Evolutionary conservation across 2,888 invertebrate genomes (phyloP).

Genomic region (Phytoseiulus persimilis): DNA sequence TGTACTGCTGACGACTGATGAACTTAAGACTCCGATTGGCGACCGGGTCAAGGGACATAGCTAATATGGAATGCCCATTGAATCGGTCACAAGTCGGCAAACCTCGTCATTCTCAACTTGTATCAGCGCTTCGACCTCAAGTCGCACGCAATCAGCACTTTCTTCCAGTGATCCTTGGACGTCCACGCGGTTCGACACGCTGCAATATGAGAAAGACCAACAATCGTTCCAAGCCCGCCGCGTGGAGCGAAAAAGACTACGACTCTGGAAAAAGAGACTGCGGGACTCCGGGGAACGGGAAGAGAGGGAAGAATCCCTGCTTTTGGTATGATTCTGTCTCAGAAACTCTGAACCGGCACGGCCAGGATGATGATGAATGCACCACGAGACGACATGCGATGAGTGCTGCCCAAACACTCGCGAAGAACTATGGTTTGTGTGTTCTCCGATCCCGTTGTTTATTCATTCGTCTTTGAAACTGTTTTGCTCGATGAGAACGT

Average conservation of each 20-base stretch:
- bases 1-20: neutral
- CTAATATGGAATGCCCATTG: constrained; percentile 32
- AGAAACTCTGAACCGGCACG: too few species aligned
- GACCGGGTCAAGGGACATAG: neutral
- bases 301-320: too few species aligned
- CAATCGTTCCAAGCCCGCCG: neutral
- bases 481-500: too few species aligned
- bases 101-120: neutral
- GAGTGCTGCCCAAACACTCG: too few species aligned
- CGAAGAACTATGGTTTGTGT: too few species aligned
- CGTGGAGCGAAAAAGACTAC: neutral
- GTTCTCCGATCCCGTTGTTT: too few species aligned
- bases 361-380: too few species aligned
- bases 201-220: neutral
- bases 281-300: too few species aligned
- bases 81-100: constrained; percentile 38
- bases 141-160: neutral
- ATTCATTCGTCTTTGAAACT: too few species aligned
- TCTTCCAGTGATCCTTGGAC: neutral
- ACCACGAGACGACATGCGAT: too few species aligned
- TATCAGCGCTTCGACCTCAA: neutral
- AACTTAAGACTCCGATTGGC: neutral
- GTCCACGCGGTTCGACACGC: neutral
- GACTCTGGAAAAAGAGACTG: neutral
- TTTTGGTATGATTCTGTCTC: too few species aligned